Evolutionary conservation across 2,113 vertebrate species (phyloP), one percentile per base, ranked within the genome.

Genomic region (Eublepharis macularius): DNA sequence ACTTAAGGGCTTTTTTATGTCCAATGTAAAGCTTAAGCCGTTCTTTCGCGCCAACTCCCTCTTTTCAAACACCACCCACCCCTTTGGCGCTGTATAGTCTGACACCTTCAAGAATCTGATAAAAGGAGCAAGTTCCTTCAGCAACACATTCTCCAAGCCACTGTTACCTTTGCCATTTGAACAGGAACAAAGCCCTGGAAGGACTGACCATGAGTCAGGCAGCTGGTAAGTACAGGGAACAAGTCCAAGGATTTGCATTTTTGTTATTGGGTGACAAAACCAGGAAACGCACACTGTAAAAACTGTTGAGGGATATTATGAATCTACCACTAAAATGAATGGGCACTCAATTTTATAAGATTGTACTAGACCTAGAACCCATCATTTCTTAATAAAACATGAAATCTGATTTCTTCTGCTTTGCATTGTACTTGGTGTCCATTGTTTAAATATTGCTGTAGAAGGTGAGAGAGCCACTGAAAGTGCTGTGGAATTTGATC

Each of bases 51-150:
- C 0, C 88, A 88, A 91, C 92, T 94, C 92, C 93, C 94, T 88
- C 88, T 93, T 87, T 85, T 0, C 63, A 85, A 94, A 92, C 94
- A 90, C 94, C 94, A 88, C 92, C 89, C 60, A 63, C 60, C 60
- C 60, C 91, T 85, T 93, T 92, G 91, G 90, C 91, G 91, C 24
- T 78, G 84, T 87, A 90, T 82, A 68, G 87, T 83, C 63, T 94
- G 89, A 92, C 91, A 93, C 84, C 92, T 93, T 89, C 88, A 87
- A 79, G 86, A 19, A 73, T 65, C 80, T 72, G 78, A 95, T 95
- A 94, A 90, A 95, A 93, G 89, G 81, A n/a, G n/a, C 54, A 1
- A 34, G 14, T 85, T 92, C 87, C 83, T 89, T 85, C 85, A 84
- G 36, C 85, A 81, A 83, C 80, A 66, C 81, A 78, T 78, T 36